Evolutionary conservation across 1,140 invertebrate genomes (phyloP).

Genomic region (Lordiphosa clarofinis): DNA sequence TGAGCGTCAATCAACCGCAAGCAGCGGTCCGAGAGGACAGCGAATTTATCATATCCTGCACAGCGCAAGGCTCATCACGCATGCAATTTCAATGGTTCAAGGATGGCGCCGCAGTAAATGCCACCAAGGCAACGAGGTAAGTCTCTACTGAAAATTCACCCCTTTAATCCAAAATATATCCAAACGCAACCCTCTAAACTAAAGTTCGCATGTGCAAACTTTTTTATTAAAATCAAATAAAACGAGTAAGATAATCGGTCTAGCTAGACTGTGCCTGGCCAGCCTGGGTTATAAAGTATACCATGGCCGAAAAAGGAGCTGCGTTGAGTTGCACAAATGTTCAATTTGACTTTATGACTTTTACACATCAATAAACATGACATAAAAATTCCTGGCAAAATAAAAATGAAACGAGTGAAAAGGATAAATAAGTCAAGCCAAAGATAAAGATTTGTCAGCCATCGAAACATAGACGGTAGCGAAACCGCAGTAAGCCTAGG

Average conservation of each 20-base stretch:
- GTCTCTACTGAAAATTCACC: conserved; percentile 8
- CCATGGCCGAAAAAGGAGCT: neutral
- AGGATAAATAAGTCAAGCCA: conserved; percentile 72
- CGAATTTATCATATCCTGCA: conserved; percentile 88
- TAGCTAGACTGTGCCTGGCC: too few species aligned
- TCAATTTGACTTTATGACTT: conserved; percentile 79
- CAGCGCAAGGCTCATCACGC: conserved; percentile 86
- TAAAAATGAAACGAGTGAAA: conserved; percentile 71
- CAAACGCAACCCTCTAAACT: too few species aligned
- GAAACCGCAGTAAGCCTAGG: conserved; percentile 63
- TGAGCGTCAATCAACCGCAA: conserved; percentile 83
- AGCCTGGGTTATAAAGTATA: too few species aligned
- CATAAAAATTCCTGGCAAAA: conserved; percentile 65
- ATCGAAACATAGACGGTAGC: conserved; percentile 1
- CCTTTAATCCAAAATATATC: conserved; percentile 2
- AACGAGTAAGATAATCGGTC: conserved; percentile 16
- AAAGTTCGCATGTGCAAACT: too few species aligned
- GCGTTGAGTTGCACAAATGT: conserved; percentile 56
- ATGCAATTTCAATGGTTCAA: conserved; percentile 90
- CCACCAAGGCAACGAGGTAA: conserved; percentile 86
- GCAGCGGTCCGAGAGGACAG: conserved; percentile 85
- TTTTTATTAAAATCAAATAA: conserved; percentile 52
- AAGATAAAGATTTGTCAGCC: conserved; percentile 71
- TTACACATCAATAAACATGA: conserved; percentile 78
- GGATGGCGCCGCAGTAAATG: conserved; percentile 87